phyloP scores from a whole-genome alignment of 2,888 invertebrate species.

The Nezara viridula region DNA sequence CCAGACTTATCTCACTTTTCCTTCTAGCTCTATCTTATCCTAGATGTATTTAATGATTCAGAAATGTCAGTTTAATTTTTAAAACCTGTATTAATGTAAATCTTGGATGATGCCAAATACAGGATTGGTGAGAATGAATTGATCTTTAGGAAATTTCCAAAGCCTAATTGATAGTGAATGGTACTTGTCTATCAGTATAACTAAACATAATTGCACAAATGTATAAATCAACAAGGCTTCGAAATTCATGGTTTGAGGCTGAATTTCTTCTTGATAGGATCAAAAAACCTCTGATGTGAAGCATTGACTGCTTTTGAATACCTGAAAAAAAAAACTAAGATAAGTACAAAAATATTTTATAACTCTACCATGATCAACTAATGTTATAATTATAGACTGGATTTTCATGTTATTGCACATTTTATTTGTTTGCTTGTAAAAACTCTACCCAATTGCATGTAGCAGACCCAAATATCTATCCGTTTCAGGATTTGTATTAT shows the following conservation, averaged over 20 bases:
- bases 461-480: too few relatives aligned
- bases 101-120: background rate
- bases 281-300: conserved; percentile 75
- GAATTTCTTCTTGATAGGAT: conserved; percentile 70
- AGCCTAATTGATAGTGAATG: background rate
- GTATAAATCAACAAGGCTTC: background rate
- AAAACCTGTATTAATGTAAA: background rate
- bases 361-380: too few relatives aligned
- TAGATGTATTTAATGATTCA: too few relatives aligned
- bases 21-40: too few relatives aligned
- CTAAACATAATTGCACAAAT: background rate
- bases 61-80: background rate
- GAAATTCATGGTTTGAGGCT: conserved; percentile 51
- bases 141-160: background rate
- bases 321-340: conserved; percentile 67
- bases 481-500: too few relatives aligned
- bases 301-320: conserved; percentile 76
- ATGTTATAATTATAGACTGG: too few relatives aligned
- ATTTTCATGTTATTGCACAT: too few relatives aligned
- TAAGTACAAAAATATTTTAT: too few relatives aligned
- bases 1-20: too few relatives aligned
- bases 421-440: too few relatives aligned
- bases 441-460: too few relatives aligned
- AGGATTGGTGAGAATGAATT: background rate
- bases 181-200: background rate